Base-by-base conservation (phyloP, 2,888 invertebrate genomes). In the Apoderus coryli region DNA sequence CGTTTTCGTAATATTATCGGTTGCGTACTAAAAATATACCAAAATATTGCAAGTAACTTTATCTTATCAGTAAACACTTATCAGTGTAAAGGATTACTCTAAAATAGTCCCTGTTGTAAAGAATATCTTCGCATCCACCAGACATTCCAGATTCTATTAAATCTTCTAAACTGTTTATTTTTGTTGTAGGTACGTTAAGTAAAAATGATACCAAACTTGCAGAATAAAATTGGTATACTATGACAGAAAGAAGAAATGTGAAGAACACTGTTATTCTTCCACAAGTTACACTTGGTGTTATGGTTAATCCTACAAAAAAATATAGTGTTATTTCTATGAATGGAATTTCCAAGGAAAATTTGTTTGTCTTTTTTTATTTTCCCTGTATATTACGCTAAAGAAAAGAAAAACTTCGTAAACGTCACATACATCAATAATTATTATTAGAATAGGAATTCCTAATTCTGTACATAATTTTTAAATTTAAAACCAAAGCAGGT, bases 161-260 rank as follows among this genome's bases (percentile, higher is more conserved):
- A 42, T 72, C 69, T 25, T 60, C 53, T 4, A 73, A 42, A 0
- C 63, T 68, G 36, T 59, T 64, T 14, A 76, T 72, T 16, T 61
- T 65, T 35, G 65, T 69, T 0, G 67, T 64, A n/a, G 68, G 60
- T 33, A 69, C 69, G 44, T 66, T 63, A 15, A 76, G 52, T 32
- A 74, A 46, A 0, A 69, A 65, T 1, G 75, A 73, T 2, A 75
- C 72, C 29, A 76, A 67, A 26, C 68, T 69, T 2, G 72, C 75
- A 22, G 72, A 72, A 48, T 76, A 76, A 47, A 72, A 76, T 45
- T 75, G 75, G 49, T 70, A 73, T 19, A 73, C 53, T 4, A 67
- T 60, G 32, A 49, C 33, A 13, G 46, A 46, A 14, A 50, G 36
- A 12, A 49, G 30, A 14, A 52, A 44, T 9, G 49, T 41, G 13